Percentiles rank a stretch among this genome's conserved stretches.
These are phyloP conservation scores for Oasisia sp. DNA, from an alignment of 2,888 invertebrate genomes.

Conservation along the genomic window DNA sequence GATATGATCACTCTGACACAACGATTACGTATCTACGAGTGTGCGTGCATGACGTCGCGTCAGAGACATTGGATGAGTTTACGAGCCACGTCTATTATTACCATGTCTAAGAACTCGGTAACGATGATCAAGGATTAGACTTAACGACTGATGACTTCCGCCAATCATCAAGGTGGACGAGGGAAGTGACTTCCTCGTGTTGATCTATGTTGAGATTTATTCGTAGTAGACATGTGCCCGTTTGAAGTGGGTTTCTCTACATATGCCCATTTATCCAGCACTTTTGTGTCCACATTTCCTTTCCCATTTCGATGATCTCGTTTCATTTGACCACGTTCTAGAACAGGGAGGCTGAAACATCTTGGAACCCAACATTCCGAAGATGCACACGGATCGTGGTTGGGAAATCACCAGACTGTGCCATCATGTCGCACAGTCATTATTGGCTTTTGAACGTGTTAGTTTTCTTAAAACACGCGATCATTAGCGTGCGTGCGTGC, in stretches of 20 bases:
- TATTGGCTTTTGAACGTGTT: too few species aligned
- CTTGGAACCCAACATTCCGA: too few species aligned
- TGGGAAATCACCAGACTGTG: too few species aligned
- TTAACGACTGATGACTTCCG: not conserved
- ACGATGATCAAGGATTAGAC: not conserved
- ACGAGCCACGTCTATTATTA: not conserved
- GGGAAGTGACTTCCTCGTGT: not conserved
- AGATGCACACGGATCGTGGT: too few species aligned
- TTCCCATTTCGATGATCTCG: not conserved
- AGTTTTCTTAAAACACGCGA: too few species aligned
- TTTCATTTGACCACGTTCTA: not conserved
- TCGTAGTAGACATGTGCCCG: not conserved
- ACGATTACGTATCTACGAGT: not conserved
- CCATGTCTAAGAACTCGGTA: not conserved
- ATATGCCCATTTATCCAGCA: not conserved
- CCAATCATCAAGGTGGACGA: not conserved
- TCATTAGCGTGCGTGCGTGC: too few species aligned
- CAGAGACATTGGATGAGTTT: not conserved
- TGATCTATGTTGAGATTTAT: not conserved
- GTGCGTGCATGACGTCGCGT: not conserved
- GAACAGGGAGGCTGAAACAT: not conserved
- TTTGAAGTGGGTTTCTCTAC: not conserved
- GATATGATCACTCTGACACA: not conserved
- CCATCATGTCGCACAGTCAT: too few species aligned
- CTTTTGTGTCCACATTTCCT: not conserved